A percentile compares a stretch with the other conserved stretches of the same genome.
These are phyloP conservation scores for Hymenochirus boettgeri DNA, from an alignment of 2,113 vertebrate genomes.

Conservation along the genomic window DNA sequence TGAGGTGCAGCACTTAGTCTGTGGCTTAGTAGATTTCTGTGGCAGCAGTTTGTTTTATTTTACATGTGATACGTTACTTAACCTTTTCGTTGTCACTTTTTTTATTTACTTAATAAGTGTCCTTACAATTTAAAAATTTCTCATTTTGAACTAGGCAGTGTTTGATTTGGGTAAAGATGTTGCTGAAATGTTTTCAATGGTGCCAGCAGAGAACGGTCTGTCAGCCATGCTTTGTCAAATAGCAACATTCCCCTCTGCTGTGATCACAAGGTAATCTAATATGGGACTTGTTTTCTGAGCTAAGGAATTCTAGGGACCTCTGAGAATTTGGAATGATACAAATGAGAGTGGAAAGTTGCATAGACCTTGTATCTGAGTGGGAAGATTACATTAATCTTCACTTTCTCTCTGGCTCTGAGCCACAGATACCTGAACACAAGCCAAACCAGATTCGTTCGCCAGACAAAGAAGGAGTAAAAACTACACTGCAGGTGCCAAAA, in stretches of 20 bases:
- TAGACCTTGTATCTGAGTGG: slow-evolving; percentile 32
- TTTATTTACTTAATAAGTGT: slow-evolving; percentile 6
- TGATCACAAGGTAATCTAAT: slow-evolving; percentile 35
- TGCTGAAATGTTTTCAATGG: slow-evolving; percentile 32
- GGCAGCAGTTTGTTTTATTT: slow-evolving; percentile 28
- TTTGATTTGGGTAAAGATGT: slow-evolving; percentile 30
- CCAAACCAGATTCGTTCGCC: slow-evolving; percentile 23
- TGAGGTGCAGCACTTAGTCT: slow-evolving; percentile 1
- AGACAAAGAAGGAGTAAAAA: slow-evolving; percentile 10
- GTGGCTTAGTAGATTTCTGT: slow-evolving; percentile 13
- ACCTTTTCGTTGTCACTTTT: slow-evolving; percentile 40
- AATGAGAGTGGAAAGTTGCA: slow-evolving; percentile 35
- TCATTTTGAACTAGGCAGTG: slow-evolving; percentile 21
- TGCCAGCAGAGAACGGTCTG: slow-evolving; percentile 32
- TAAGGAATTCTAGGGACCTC: slow-evolving; percentile 32
- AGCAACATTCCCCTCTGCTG: slow-evolving; percentile 29
- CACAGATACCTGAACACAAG: slow-evolving; percentile 25
- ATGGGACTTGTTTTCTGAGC: slow-evolving; percentile 24
- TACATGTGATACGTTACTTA: slow-evolving; percentile 35
- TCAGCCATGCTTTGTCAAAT: slow-evolving; percentile 39
- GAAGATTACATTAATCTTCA: slow-evolving; percentile 42
- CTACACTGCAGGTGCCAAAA: slow-evolving; percentile 19
- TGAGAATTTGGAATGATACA: slow-evolving; percentile 36
- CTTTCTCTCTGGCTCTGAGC: slow-evolving; percentile 30
- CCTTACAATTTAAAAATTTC: slow-evolving; percentile 16